Evolutionary conservation across 2,113 vertebrate genomes (phyloP), one percentile per base, ranked within the genome.

Genomic region (Poecile atricapillus): DNA sequence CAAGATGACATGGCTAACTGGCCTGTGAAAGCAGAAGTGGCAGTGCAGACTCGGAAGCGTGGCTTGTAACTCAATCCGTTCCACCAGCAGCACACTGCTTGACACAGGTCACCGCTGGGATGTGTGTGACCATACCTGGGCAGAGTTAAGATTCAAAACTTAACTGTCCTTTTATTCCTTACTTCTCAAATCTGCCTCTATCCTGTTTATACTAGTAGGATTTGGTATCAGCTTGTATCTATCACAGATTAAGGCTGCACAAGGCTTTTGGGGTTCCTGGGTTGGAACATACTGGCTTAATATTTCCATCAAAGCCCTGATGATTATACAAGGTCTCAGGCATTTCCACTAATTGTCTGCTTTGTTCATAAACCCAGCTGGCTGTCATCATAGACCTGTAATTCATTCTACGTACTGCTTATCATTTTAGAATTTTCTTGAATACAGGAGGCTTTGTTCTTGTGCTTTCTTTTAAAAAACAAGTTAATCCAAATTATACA

Each of bases 21-120:
- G 73, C 43, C 60, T 47, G 16, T 55, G 25, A 74, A 69, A 87
- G 83, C 9, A 43, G 59, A 64, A 89, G 9, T 33, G 30, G 20
- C 68, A 78, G 33, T 1, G 0, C 30, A 63, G 73, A 33, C 46
- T 70, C 7, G 0, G 46, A 77, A 94, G 37, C 0, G 0, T 18
- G 18, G 28, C 47, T 91, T 70, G 39, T 20, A 80, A 33, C 39
- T 81, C 59, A 33, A 0, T 44, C 43, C 25, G 58, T 90, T 59
- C 41, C 78, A 43, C 56, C 74, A 62, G 69, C 47, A 55, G 39
- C 15, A 52, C 9, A 2, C 16, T 59, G 25, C 25, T 70, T 76
- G 43, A 43, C 25, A 3, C 11, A 43, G 63, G 19, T 77, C 50
- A 39, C 65, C 68, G 47, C 58, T 39, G 30, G 33, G 8, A 6